phyloP scores from a whole-genome alignment of 2,888 invertebrate species.

The Folsomia candida region DNA sequence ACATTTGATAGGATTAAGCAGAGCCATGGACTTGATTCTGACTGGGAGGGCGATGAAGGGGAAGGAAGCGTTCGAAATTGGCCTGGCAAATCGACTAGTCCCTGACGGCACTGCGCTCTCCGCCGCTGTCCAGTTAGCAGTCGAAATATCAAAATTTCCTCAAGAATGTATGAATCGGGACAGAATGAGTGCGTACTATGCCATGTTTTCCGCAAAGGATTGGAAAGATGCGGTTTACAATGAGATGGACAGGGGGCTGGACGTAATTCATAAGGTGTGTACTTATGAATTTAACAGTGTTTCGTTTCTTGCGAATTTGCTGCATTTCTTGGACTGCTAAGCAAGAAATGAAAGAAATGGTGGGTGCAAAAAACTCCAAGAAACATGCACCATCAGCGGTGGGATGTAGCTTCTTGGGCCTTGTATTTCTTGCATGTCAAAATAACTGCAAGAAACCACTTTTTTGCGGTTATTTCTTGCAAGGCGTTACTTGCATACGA shows the following conservation, averaged over 20 bases:
- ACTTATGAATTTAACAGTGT: too few relatives aligned
- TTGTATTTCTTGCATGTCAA: too few relatives aligned
- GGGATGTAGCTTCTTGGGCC: too few relatives aligned
- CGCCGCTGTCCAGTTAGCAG: constrained; percentile 67
- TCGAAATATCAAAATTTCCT: constrained; percentile 74
- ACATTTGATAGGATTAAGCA: constrained; percentile 75
- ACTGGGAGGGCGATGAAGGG: constrained; percentile 71
- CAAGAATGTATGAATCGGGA: constrained; percentile 66
- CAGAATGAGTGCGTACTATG: constrained; percentile 63
- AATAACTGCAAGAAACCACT: too few relatives aligned
- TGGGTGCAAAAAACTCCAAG: neutral
- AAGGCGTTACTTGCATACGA: too few relatives aligned
- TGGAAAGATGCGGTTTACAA: constrained; percentile 68
- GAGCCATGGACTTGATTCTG: constrained; percentile 81
- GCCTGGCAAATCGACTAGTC: constrained; percentile 76
- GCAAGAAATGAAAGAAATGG: too few relatives aligned
- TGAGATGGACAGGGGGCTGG: constrained; percentile 62
- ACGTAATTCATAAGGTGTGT: constrained; percentile 57
- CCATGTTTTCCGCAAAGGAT: constrained; percentile 66
- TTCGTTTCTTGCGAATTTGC: too few relatives aligned
- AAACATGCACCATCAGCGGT: neutral
- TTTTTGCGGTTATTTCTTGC: too few relatives aligned
- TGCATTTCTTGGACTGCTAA: too few relatives aligned
- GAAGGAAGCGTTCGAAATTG: constrained; percentile 61
- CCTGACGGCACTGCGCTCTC: constrained; percentile 73